phyloP scores from a whole-genome alignment of 1,140 invertebrate genomes.

The Akabosia matsudoensis region DNA sequence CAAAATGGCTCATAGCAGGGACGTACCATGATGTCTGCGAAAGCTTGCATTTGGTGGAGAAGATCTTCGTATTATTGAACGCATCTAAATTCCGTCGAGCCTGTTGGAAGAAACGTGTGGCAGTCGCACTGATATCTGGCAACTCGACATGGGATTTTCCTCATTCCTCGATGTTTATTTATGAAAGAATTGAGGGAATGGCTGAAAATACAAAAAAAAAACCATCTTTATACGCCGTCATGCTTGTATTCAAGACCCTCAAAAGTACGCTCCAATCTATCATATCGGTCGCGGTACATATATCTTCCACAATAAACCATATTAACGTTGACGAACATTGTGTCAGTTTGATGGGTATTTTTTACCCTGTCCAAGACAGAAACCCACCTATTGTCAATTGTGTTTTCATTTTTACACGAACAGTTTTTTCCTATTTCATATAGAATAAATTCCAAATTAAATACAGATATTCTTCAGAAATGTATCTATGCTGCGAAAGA shows the following conservation, averaged over 20 bases:
- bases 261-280: no score
- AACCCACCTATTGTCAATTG: slow-evolving; percentile 2
- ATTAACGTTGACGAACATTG: not conserved
- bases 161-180: slow-evolving; percentile 9
- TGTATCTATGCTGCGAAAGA: not conserved
- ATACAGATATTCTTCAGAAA: not conserved
- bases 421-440: not conserved
- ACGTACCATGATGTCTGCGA: no score
- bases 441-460: not conserved
- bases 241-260: no score
- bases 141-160: slow-evolving; percentile 17
- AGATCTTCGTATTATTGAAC: no score
- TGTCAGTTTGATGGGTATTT: not conserved
- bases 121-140: not conserved
- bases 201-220: slow-evolving; percentile 6
- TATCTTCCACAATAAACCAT: no score
- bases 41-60: no score
- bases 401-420: not conserved
- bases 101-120: not conserved
- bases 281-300: no score
- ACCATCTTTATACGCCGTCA: not conserved
- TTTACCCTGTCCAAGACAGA: not conserved
- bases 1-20: no score
- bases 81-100: not conserved
- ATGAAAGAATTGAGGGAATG: slow-evolving; percentile 15